Percentiles rank a stretch among this genome's conserved stretches.
Evolutionary conservation across 2,797 vertebrate genomes (phyloP).

Genomic region (Prunella strophiata): DNA sequence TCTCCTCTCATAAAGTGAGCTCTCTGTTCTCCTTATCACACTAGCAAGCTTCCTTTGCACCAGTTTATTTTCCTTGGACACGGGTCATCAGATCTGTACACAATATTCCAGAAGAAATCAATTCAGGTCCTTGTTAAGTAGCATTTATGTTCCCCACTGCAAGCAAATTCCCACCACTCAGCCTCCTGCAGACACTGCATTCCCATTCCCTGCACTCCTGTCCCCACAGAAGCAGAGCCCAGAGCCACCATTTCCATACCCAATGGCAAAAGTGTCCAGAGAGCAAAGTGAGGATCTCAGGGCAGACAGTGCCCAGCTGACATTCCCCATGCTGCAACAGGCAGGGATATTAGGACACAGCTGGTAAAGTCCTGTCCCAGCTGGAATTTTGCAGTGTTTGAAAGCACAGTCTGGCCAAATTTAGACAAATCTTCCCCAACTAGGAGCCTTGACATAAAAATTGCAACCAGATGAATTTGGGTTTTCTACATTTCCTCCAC

Average conservation of each 20-base stretch:
- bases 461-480: neutral
- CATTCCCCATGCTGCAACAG: neutral
- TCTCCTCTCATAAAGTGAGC: neutral
- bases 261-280: neutral
- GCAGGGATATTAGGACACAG: neutral
- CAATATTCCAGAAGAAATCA: conserved; percentile 2
- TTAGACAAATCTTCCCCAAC: neutral
- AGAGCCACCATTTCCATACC: neutral
- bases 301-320: rapidly evolving
- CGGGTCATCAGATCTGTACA: neutral
- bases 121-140: neutral
- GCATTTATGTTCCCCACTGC: neutral
- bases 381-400: neutral
- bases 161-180: neutral
- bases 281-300: neutral
- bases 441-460: neutral
- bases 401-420: neutral
- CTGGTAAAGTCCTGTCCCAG: neutral
- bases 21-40: neutral
- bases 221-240: neutral
- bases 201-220: neutral
- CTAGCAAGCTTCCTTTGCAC: neutral
- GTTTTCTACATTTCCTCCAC: neutral
- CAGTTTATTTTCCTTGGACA: neutral
- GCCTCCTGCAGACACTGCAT: neutral